Percentiles rank a stretch among this genome's conserved stretches.
Evolutionary conservation across 2,888 invertebrate genomes (phyloP).

Genomic region (Mechanitis mazaeus): DNA sequence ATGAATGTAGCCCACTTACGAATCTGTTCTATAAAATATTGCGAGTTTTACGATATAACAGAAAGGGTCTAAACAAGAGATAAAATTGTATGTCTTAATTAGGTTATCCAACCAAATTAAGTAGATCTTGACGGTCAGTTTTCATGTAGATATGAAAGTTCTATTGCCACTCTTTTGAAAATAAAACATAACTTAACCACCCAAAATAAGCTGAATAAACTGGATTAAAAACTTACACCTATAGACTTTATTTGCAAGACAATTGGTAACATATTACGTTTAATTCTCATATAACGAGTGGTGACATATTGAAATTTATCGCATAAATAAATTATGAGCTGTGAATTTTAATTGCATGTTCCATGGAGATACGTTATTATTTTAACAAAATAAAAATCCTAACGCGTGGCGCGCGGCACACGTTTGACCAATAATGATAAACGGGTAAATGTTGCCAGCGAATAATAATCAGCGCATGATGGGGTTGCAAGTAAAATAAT

Average conservation of each 20-base stretch:
- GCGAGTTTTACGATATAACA: too few species aligned
- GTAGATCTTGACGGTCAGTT: too few species aligned
- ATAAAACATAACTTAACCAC: too few species aligned
- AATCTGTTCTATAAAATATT: slow-evolving; percentile 4
- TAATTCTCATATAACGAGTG: slow-evolving; percentile 5
- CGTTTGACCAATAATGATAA: slow-evolving; percentile 51
- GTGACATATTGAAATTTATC: neutral
- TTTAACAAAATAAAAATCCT: slow-evolving; percentile 28
- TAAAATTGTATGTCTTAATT: too few species aligned
- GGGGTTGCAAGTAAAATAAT: slow-evolving; percentile 71
- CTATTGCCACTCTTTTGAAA: too few species aligned
- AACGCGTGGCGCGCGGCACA: slow-evolving; percentile 44
- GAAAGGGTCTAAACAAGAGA: too few species aligned
- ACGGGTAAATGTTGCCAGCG: slow-evolving; percentile 63
- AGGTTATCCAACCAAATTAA: too few species aligned
- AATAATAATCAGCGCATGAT: slow-evolving; percentile 58
- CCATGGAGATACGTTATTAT: slow-evolving; percentile 30
- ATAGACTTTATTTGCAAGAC: too few species aligned
- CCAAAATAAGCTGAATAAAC: too few species aligned
- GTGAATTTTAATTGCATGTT: slow-evolving; percentile 17
- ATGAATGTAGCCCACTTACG: slow-evolving; percentile 9
- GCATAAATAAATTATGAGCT: slow-evolving; percentile 1
- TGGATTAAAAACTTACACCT: too few species aligned
- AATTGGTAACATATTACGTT: neutral
- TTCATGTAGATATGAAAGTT: too few species aligned